Evolutionary conservation across 2,113 vertebrate species (phyloP), one percentile per base, ranked within the genome.

Genomic region (Procavia capensis): DNA sequence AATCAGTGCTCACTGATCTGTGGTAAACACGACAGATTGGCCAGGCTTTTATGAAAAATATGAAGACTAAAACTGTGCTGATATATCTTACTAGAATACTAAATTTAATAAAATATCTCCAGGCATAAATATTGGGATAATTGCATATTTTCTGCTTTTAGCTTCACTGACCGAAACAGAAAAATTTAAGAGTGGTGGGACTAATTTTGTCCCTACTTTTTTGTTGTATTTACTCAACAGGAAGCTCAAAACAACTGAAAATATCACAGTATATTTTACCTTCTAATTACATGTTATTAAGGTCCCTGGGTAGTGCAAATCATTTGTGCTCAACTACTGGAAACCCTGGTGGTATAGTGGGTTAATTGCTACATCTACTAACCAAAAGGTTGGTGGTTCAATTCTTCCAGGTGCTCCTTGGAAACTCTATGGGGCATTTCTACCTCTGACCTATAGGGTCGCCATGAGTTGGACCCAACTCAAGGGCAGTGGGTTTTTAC

Each of bases 21-120:
- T 72, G 31, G 64, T 59, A 7, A 8, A 16, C 3, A 16, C 5
- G 36, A 88, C 72, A 80, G 68, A 86, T 39, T 11, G 45, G 54
- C 8, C 36, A 86, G 27, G 36, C 29, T 75, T 96, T 86, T 59
- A 16, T 89, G 57, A 84, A 96, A 91, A 95, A 79, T 50, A 24
- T 45, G 76, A 29, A 93, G 72, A 89, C 41, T 81, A 66, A 57
- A 78, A 34, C 83, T 19, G 2, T n/a, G 20, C 6, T 36, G 61
- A 61, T 34, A 3, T 94, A 47, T 47, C 85, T 96, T 80, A 79
- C 29, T 57, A 61, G 88, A 72, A 61, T 90, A 43, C 11, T 74
- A 43, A 87, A 74, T 54, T n/a, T 57, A 45, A 90, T 91, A 61
- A 82, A 70, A 59, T 47, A 11, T 61, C 34, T 43, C 54, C 29